phyloP scores from a whole-genome alignment of 2,113 vertebrate species.

The Nothobranchius kuhntae region DNA sequence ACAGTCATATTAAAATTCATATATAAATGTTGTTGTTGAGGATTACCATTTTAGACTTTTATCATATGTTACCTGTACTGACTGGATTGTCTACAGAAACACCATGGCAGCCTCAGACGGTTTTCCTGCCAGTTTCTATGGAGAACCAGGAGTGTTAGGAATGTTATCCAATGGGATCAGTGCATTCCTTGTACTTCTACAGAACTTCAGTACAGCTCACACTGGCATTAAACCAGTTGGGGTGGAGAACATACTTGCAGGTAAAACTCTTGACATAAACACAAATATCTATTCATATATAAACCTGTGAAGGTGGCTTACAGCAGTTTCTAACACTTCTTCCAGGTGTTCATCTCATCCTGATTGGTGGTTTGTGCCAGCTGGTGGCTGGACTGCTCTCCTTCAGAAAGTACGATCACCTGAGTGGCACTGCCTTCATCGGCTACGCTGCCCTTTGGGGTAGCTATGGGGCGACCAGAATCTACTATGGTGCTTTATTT shows the following conservation, averaged over 20 bases:
- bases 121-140: too few species aligned
- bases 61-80: too few species aligned
- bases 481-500: constrained; percentile 70
- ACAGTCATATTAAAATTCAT: too few species aligned
- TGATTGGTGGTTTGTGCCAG: constrained; percentile 87
- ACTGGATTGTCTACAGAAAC: too few species aligned
- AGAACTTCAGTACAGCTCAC: constrained; percentile 73
- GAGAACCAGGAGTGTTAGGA: too few species aligned
- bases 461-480: constrained; percentile 84
- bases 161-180: too few species aligned
- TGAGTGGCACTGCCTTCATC: constrained; percentile 85
- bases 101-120: too few species aligned
- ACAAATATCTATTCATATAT: not conserved
- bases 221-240: constrained; percentile 69
- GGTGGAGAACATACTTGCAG: constrained; percentile 85
- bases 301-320: not conserved
- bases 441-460: constrained; percentile 88
- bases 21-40: too few species aligned
- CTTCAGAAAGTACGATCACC: constrained; percentile 88
- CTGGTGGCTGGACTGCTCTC: constrained; percentile 85
- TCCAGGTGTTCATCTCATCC: constrained; percentile 86
- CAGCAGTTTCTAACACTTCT: not conserved
- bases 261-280: constrained; percentile 55
- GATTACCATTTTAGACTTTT: too few species aligned
- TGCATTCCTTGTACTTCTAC: too few species aligned